Conservation (phyloP, 1,140 invertebrate genomes). For the Periplaneta americana region DNA sequence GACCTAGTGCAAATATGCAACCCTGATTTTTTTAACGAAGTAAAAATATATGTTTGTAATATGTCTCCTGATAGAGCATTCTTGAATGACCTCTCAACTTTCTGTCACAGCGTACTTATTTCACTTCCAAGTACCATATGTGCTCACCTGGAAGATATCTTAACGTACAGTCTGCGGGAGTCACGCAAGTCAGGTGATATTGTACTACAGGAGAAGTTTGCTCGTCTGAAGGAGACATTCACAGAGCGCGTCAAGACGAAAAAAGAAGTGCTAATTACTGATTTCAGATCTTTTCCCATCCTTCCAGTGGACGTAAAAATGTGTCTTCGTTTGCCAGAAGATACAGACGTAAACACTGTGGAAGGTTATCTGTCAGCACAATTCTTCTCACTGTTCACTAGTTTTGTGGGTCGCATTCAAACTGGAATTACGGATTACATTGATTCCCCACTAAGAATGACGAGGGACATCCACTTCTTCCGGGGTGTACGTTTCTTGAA, state of each 20-base stretch:
- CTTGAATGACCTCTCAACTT: not conserved
- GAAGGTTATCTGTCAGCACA: not conserved
- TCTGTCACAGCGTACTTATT: not conserved
- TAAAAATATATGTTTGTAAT: not conserved
- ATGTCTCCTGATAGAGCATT: not conserved
- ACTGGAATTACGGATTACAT: not conserved
- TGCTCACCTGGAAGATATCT: not conserved
- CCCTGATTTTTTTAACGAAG: not conserved
- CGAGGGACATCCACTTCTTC: not conserved
- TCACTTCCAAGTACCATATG: not conserved
- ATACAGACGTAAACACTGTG: not conserved
- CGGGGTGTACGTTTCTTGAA: not conserved
- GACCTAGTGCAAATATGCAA: not conserved
- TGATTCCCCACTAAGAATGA: not conserved
- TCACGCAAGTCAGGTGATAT: not conserved
- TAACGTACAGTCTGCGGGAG: not conserved
- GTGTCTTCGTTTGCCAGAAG: not conserved
- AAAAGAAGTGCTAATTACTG: not conserved
- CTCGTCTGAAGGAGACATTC: not conserved
- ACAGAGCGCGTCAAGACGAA: not conserved
- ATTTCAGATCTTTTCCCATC: not conserved
- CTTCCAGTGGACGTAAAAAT: not conserved
- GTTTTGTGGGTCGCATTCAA: not conserved
- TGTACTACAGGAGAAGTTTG: not conserved
- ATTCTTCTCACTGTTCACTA: not conserved